These are phyloP conservation scores for Charanyca ferruginea DNA, from an alignment of 2,888 invertebrate species.

Conservation along the genomic window DNA sequence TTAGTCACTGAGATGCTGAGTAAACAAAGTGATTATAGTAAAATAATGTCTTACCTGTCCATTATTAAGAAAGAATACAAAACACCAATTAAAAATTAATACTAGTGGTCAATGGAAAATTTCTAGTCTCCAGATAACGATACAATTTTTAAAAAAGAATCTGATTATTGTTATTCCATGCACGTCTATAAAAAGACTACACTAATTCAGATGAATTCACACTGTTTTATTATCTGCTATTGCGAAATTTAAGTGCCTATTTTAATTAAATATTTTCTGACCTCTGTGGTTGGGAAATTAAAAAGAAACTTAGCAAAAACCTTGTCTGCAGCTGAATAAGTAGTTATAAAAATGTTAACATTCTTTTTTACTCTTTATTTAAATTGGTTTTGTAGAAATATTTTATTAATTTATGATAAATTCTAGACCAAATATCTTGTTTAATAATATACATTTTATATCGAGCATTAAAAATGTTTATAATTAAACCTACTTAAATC, in stretches of 20 bases:
- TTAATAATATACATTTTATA: too few relatives aligned
- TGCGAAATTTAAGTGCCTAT: slow-evolving; percentile 18
- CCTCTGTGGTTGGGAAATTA: slow-evolving; percentile 29
- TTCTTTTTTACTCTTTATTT: background rate
- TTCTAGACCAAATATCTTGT: too few relatives aligned
- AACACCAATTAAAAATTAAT: background rate
- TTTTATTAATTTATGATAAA: too few relatives aligned
- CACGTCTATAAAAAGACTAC: background rate
- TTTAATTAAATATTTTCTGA: slow-evolving; percentile 15
- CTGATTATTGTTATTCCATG: background rate
- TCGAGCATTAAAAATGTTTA: too few relatives aligned
- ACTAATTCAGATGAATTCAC: slow-evolving; percentile 34
- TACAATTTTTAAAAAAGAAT: background rate
- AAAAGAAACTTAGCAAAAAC: slow-evolving; percentile 7
- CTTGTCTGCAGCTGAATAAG: slow-evolving; percentile 5
- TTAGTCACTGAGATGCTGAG: too few relatives aligned
- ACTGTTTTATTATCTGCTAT: slow-evolving; percentile 34
- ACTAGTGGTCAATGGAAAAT: background rate
- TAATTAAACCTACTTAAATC: too few relatives aligned
- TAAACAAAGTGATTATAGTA: too few relatives aligned
- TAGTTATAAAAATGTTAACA: background rate
- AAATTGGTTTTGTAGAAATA: too few relatives aligned
- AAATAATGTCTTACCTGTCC: too few relatives aligned
- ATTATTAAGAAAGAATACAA: too few relatives aligned
- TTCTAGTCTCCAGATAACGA: too few relatives aligned